These are phyloP conservation scores for Diplosoma virens DNA, from an alignment of 23 tunicate genomes.

Conservation along the genomic window DNA sequence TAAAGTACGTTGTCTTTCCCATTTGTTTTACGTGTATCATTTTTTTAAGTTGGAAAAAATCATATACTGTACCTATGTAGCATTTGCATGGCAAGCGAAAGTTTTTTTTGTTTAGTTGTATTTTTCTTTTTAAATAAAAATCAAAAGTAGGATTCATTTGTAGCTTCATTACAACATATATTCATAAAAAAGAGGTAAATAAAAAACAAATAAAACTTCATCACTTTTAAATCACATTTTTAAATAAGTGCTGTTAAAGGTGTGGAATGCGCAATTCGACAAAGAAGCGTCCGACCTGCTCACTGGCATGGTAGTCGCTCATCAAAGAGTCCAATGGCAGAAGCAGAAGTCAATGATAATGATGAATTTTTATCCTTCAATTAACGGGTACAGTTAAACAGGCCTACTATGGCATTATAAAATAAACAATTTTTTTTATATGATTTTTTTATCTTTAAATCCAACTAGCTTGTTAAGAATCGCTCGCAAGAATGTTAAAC, in stretches of 20 bases:
- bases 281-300: background rate
- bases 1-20: too few relatives aligned
- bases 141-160: too few relatives aligned
- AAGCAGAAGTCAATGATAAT: background rate
- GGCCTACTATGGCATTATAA: background rate
- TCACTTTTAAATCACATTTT: background rate
- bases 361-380: slow-evolving; percentile 7
- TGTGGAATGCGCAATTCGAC: slow-evolving; percentile 15
- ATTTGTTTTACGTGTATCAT: too few relatives aligned
- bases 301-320: background rate
- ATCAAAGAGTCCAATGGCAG: slow-evolving; percentile 12
- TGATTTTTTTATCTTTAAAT: background rate
- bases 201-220: background rate
- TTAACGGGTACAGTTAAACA: background rate
- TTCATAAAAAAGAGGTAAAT: background rate
- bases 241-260: background rate
- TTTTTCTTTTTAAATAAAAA: too few relatives aligned
- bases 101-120: too few relatives aligned
- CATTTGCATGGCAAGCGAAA: too few relatives aligned
- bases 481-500: too few relatives aligned
- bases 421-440: background rate
- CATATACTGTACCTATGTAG: background rate
- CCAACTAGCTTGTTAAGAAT: too few relatives aligned
- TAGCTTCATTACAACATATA: too few relatives aligned
- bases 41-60: background rate